Evolutionary conservation across 2,888 invertebrate genomes (phyloP).

Genomic region (Schrankia costaestrigalis): DNA sequence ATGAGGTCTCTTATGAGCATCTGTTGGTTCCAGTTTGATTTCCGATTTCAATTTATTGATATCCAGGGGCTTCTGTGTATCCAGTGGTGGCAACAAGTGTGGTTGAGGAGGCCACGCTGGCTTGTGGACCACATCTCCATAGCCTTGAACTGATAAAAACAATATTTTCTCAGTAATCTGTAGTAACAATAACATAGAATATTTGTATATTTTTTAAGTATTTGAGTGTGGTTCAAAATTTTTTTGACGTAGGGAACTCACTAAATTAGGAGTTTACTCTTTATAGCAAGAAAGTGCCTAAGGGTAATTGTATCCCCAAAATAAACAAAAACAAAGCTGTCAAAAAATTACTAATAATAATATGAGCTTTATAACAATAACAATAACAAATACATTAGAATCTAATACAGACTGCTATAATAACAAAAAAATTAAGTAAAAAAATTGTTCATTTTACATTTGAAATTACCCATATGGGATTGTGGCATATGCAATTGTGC

Average conservation of each 20-base stretch:
- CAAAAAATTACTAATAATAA: no score
- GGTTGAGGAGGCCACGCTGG: constrained; percentile 71
- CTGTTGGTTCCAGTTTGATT: constrained; percentile 69
- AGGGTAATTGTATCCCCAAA: background rate
- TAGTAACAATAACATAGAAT: constrained; percentile 1
- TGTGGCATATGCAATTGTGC: constrained; percentile 73
- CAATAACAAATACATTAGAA: no score
- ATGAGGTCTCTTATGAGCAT: constrained; percentile 67
- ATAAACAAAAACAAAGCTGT: background rate
- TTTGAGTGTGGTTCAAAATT: no score
- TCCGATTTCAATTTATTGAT: constrained; percentile 71
- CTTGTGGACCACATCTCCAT: constrained; percentile 70
- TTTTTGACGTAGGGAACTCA: no score
- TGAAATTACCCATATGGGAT: constrained; percentile 68
- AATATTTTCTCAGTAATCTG: background rate
- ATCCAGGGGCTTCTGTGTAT: constrained; percentile 66
- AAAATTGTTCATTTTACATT: constrained; percentile 13
- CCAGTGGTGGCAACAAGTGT: constrained; percentile 64
- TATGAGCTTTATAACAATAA: no score
- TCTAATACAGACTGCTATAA: no score
- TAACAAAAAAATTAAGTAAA: constrained; percentile 8
- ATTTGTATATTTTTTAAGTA: constrained; percentile 1
- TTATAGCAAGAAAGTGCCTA: background rate
- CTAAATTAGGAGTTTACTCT: no score
- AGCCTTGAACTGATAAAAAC: constrained; percentile 56